A percentile compares a stretch with the other conserved stretches of the same genome.
Evolutionary conservation across 2,113 vertebrate genomes (phyloP).

Genomic region (Mormyrus iriodes): DNA sequence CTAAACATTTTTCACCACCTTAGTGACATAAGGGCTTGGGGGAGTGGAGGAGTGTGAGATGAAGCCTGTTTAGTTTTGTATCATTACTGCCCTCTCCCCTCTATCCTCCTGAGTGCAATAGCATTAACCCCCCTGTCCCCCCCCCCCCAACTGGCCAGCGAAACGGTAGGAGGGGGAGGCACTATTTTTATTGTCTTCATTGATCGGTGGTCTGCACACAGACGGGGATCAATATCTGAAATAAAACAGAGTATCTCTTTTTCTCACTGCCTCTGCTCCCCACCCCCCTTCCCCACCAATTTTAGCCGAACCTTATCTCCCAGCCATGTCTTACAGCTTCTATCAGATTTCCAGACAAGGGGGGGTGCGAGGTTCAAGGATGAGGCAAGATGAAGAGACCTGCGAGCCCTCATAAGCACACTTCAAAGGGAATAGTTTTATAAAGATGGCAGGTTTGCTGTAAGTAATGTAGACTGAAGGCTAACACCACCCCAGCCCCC

Average conservation of each 20-base stretch:
- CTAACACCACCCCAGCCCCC: conserved; percentile 20
- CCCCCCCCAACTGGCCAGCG: not conserved
- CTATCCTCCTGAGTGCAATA: not conserved
- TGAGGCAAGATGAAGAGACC: conserved; percentile 43
- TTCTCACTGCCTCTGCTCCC: conserved; percentile 36
- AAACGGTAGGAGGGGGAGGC: conserved; percentile 26
- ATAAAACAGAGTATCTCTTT: conserved; percentile 31
- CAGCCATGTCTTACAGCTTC: conserved; percentile 38
- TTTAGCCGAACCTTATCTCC: conserved; percentile 39
- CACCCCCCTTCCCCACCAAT: conserved; percentile 23
- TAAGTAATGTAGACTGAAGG: conserved; percentile 45
- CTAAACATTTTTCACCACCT: conserved; percentile 14
- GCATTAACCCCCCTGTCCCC: not conserved
- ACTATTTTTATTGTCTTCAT: conserved; percentile 26
- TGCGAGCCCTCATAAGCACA: conserved; percentile 28
- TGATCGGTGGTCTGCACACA: conserved; percentile 43
- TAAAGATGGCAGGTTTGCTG: conserved; percentile 42
- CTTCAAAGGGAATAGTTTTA: conserved; percentile 42
- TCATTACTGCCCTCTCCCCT: not conserved
- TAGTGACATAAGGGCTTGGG: not conserved
- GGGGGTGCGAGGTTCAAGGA: not conserved
- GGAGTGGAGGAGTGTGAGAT: not conserved
- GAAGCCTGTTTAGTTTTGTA: conserved; percentile 9
- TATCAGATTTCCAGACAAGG: conserved; percentile 42
- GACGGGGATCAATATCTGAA: conserved; percentile 47